Evolutionary conservation across 23 tunicate genomes (phyloP).

Genomic region (Styela clava): DNA sequence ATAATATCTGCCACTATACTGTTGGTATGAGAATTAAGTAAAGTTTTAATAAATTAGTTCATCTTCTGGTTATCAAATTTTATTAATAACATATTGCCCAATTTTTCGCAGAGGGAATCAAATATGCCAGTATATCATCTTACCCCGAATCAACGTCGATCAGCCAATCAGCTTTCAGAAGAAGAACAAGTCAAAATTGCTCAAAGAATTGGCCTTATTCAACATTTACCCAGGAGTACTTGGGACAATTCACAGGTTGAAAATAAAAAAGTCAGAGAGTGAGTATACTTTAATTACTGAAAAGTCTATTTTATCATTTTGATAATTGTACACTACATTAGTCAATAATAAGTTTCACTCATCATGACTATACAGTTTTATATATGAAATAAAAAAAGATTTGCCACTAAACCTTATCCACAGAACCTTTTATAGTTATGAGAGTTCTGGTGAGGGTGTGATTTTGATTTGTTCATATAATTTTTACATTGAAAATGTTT

Average conservation of each 20-base stretch:
- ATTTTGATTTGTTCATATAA: no score
- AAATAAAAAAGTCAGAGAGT: constrained; percentile 80
- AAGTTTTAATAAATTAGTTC: no score
- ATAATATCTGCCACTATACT: no score
- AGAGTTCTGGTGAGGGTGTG: no score
- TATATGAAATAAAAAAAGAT: not conserved
- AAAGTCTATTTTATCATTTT: not conserved
- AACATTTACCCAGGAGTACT: constrained; percentile 70
- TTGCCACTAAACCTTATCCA: no score
- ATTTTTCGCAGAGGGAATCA: not conserved
- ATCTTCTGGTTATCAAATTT: no score
- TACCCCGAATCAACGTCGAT: constrained; percentile 52
- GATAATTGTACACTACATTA: not conserved
- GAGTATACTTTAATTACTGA: constrained; percentile 30
- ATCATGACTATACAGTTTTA: not conserved
- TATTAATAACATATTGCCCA: no score
- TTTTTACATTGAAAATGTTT: no score
- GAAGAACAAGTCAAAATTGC: constrained; percentile 87
- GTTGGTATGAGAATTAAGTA: no score
- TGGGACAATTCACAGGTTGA: constrained; percentile 71
- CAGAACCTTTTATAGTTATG: not conserved
- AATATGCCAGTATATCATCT: constrained; percentile 37
- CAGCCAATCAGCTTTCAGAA: constrained; percentile 60
- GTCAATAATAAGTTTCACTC: not conserved
- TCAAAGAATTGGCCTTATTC: constrained; percentile 79